Percentiles rank a stretch among this genome's conserved stretches.
Evolutionary conservation across 2,797 vertebrate genomes (phyloP).

Genomic region (Chaunax sp.): DNA sequence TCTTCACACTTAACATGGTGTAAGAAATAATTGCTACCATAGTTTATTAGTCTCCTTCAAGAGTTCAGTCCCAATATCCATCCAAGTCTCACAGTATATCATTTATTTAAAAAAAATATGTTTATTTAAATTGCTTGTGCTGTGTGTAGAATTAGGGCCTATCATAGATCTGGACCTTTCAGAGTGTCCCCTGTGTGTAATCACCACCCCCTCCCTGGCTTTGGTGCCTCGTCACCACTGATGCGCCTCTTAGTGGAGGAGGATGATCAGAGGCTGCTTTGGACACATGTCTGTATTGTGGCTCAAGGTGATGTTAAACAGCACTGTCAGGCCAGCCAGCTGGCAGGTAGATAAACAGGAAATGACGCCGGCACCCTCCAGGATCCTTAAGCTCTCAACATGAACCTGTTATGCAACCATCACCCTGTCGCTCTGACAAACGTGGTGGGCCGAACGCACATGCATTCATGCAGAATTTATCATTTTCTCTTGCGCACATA

Average conservation of each 20-base stretch:
- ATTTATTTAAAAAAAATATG: conserved; percentile 18
- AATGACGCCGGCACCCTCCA: conserved; percentile 69
- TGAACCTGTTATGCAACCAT: conserved; percentile 79
- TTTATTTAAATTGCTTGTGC: conserved; percentile 38
- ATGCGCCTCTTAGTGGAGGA: conserved; percentile 55
- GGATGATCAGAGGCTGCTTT: conserved; percentile 60
- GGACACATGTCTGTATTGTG: conserved; percentile 58
- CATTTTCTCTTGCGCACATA: conserved; percentile 11
- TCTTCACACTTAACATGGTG: conserved; percentile 63
- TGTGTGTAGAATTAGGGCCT: conserved; percentile 15
- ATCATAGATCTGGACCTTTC: conserved; percentile 50
- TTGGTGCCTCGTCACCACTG: conserved; percentile 52
- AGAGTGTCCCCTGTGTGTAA: conserved; percentile 42
- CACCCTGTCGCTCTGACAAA: conserved; percentile 44
- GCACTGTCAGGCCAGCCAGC: conserved; percentile 37
- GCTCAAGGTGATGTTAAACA: conserved; percentile 60
- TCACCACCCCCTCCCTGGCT: conserved; percentile 35
- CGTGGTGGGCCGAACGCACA: conserved; percentile 38
- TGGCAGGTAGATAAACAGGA: conserved; percentile 71
- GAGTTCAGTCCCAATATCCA: conserved; percentile 40
- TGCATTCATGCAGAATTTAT: conserved; percentile 44
- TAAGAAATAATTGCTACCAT: conserved; percentile 61
- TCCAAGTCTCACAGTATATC: conserved; percentile 23
- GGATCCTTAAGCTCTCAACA: conserved; percentile 75
- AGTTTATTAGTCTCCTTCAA: conserved; percentile 49